These are phyloP conservation scores for Magallana nippona DNA, from an alignment of 2,888 invertebrate species.

Conservation along the genomic window DNA sequence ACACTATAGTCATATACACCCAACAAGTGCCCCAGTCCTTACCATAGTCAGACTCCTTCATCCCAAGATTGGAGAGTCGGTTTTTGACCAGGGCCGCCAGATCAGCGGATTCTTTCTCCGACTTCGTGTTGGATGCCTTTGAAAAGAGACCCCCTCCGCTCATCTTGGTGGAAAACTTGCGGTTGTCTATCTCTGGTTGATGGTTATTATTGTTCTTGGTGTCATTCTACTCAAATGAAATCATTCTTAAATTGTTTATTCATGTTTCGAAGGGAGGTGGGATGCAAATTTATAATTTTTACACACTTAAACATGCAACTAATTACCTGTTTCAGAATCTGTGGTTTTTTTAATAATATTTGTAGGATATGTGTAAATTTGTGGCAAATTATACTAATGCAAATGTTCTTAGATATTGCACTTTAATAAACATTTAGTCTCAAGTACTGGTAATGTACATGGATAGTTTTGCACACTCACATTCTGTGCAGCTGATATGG, in stretches of 20 bases:
- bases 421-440: too few species aligned
- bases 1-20: background rate
- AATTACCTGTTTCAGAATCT: too few species aligned
- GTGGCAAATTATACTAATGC: too few species aligned
- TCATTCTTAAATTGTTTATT: background rate
- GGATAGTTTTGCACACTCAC: too few species aligned
- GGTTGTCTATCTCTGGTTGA: background rate
- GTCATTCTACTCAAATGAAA: background rate
- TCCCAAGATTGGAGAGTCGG: slow-evolving; percentile 94
- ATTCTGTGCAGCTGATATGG: background rate
- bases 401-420: too few species aligned
- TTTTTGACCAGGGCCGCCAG: slow-evolving; percentile 96
- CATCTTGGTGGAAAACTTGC: background rate
- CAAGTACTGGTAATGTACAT: too few species aligned
- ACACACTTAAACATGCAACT: too few species aligned
- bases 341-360: too few species aligned
- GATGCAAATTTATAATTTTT: too few species aligned
- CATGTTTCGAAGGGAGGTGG: too few species aligned
- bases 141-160: slow-evolving; percentile 30
- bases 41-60: slow-evolving; percentile 92
- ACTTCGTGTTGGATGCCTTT: slow-evolving; percentile 36
- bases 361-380: too few species aligned
- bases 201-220: slow-evolving; percentile 42
- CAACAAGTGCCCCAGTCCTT: slow-evolving; percentile 52
- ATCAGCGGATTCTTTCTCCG: slow-evolving; percentile 81